Conservation (phyloP, 2,888 invertebrate genomes). For the Andrena dorsata region DNA sequence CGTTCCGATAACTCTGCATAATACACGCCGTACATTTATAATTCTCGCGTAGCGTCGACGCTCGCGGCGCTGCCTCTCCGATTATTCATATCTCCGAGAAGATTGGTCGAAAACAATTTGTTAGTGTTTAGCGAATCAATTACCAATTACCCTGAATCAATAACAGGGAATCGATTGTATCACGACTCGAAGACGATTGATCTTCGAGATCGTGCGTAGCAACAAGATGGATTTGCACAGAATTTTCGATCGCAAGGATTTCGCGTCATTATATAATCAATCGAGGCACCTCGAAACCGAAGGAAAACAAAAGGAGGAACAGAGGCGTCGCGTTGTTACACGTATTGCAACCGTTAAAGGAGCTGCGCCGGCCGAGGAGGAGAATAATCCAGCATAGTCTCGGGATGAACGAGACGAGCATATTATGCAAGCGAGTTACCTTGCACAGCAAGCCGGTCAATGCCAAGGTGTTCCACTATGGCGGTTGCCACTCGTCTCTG, state of each 20-base stretch:
- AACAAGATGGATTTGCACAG: background rate
- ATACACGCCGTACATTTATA: conserved; percentile 5
- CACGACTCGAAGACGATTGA: too few species aligned
- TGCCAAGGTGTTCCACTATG: conserved; percentile 82
- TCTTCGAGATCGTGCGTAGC: too few species aligned
- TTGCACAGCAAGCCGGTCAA: conserved; percentile 83
- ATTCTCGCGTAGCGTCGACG: background rate
- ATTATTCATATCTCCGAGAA: background rate
- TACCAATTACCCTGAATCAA: background rate
- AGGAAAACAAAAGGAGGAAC: background rate
- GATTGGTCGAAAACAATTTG: conserved; percentile 2
- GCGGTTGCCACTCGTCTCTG: conserved; percentile 66
- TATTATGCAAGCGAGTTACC: conserved; percentile 82
- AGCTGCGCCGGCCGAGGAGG: conserved; percentile 12
- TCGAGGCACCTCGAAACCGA: conserved; percentile 1
- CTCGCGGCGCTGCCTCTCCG: background rate
- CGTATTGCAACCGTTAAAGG: conserved; percentile 38
- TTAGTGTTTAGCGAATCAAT: background rate
- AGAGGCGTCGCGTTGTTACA: conserved; percentile 1
- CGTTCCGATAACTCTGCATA: conserved; percentile 32
- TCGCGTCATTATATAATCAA: background rate
- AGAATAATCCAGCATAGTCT: conserved; percentile 66
- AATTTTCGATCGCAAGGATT: background rate
- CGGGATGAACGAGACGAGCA: conserved; percentile 83
- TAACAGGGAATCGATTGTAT: too few species aligned